Evolutionary conservation across 2,113 vertebrate genomes (phyloP), one percentile per base, ranked within the genome.

Genomic region (Podocnemis expansa): DNA sequence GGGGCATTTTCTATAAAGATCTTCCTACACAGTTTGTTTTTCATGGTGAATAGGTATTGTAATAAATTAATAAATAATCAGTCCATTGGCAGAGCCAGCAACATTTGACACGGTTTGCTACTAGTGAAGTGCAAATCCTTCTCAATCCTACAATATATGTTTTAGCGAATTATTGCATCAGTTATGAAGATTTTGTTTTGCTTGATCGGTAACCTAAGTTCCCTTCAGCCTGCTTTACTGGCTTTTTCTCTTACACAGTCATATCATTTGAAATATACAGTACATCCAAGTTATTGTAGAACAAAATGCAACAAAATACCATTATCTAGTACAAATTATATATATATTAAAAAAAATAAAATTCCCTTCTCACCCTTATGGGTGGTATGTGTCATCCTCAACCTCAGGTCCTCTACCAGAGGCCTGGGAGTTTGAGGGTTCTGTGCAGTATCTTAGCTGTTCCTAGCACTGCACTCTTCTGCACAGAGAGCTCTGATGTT

Each of bases 181-280:
- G 43, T 88, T 83, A 87, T 49, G 43, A 67, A 94, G 38, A 4
- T 88, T 94, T 81, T 88, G 24, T 43, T 87, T 85, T 85, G n/a
- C 41, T 88, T 76, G 55, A 47, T 24, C 29, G 34, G 63, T 4
- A 76, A 16, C 31, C 58, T 80, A 70, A 58, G 24, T 67, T 76
- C 19, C 70, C 17, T 34, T 38, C 58, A 70, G 45, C 4, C 41
- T 34, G 22, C 78, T 87, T 87, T 89, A 55, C 67, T 93, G n/a
- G 6, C 84, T 84, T 6, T 75, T 89, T 85, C 41, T 52, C 45
- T 51, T 58, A 80, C n/a, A 41, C 67, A 85, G 85, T 87, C 10
- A 4, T 87, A n/a, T 52, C 38, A 16, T 73, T 83, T 79, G 82
- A 73, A 67, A 51, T 56, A 34, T 80, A 11, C 58, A 76, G n/a